Conservation (phyloP, 2,797 vertebrate genomes). For the Tiaroga cobitis region DNA sequence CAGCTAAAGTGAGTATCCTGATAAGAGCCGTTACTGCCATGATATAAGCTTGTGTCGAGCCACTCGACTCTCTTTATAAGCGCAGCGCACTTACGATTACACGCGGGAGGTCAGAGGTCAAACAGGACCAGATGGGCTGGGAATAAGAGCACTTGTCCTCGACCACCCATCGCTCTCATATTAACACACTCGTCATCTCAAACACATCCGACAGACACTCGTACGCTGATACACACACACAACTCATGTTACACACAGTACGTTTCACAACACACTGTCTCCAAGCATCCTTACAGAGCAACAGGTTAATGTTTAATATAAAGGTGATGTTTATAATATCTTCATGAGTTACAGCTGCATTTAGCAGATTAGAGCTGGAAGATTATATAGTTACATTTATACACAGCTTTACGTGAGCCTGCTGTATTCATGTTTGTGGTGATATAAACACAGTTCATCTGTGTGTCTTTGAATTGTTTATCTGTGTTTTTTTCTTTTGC, state of each 20-base stretch:
- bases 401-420: not conserved
- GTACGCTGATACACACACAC: not conserved
- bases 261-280: not conserved
- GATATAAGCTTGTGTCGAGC: not conserved
- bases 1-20: not conserved
- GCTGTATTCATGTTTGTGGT: not conserved
- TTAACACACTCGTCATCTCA: not conserved
- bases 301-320: not conserved
- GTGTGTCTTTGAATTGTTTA: not conserved
- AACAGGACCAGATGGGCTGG: conserved; percentile 90
- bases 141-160: conserved; percentile 72
- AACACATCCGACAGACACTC: not conserved
- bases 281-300: not conserved
- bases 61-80: not conserved
- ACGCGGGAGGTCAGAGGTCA: conserved; percentile 82
- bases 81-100: conserved; percentile 86
- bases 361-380: not conserved
- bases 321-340: not conserved
- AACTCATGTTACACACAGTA: not conserved
- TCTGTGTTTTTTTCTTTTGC: not conserved
- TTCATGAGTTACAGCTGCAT: not conserved
- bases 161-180: conserved; percentile 86
- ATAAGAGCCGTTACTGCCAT: not conserved
- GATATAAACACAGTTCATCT: not conserved
- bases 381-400: not conserved